Evolutionary conservation across 1,140 invertebrate species (phyloP).

Genomic region (Homalodisca vitripennis): DNA sequence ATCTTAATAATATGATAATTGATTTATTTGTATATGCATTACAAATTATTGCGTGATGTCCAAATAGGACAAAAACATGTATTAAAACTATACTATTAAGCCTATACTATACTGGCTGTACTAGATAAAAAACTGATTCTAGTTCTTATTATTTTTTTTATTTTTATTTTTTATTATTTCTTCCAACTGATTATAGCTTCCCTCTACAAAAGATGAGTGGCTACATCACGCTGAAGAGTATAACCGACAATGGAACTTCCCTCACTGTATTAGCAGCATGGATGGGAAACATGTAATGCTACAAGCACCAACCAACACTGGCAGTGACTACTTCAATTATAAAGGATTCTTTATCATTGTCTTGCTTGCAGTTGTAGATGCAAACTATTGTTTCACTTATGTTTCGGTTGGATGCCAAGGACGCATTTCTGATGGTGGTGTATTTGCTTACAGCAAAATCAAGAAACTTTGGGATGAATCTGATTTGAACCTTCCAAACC

Average conservation of each 20-base stretch:
- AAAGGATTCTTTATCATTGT: conserved; percentile 52
- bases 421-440: conserved; percentile 47
- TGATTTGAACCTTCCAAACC: not conserved
- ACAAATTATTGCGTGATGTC: too few species aligned
- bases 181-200: conserved; percentile 46
- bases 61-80: too few species aligned
- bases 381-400: conserved; percentile 52
- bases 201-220: too few species aligned
- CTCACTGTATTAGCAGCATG: too few species aligned
- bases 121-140: not conserved
- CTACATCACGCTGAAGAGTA: too few species aligned
- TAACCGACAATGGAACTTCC: too few species aligned
- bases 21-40: too few species aligned
- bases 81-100: not conserved
- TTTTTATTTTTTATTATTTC: conserved; percentile 42
- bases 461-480: not conserved
- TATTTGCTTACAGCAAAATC: conserved; percentile 42
- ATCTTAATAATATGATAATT: not conserved
- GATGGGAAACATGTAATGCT: too few species aligned
- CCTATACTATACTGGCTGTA: not conserved
- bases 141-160: not conserved
- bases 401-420: conserved; percentile 51
- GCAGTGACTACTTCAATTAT: conserved; percentile 53
- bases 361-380: too few species aligned
- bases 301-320: conserved; percentile 47